Evolutionary conservation across 2,113 vertebrate genomes (phyloP), one percentile per base, ranked within the genome.

Genomic region (Henicopernis longicauda): DNA sequence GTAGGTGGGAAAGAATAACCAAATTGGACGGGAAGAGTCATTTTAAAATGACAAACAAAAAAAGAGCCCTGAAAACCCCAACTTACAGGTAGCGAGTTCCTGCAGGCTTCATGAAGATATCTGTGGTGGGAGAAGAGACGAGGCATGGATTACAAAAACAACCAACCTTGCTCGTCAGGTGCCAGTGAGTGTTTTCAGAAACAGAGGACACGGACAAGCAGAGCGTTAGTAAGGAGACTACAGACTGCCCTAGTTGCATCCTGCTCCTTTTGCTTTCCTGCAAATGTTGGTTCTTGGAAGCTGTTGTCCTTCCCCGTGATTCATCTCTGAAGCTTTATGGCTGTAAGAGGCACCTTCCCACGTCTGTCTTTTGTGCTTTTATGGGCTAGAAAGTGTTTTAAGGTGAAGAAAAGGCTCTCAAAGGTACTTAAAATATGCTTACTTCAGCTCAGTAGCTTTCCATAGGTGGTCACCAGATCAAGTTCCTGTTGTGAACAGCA

Each of bases 401-500:
- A 65, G 40, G 34, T 47, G 10, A 90, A 44, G 45, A n/a, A 36
- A 70, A 61, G 10, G 34, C 59, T 61, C 42, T 58, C 25, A 8
- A 11, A n/a, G 36, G 4, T 36, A 71, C 8, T 45, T 57, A 13
- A 45, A 50, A 50, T 32, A 16, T 2, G 23, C 40, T 62, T 31
- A 5, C 32, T 74, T 55, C 38, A 45, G 54, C 29, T 63, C 49
- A 25, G 77, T 21, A 18, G 36, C 36, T 74, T 57, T 20, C 59
- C 20, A 2, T 6, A 29, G 40, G 29, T 31, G 40, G 72, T 50
- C 49, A 32, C 8, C 9, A 40, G n/a, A 3, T 57, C 1, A 36
- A 25, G 49, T 12, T 57, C 3, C 1, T 5, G 1, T 7, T 26
- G 21, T 1, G 15, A 13, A 3, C 21, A 47, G 38, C n/a, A 21